Base-by-base conservation (phyloP, 2,797 vertebrate genomes). In the Acanthiza pusilla region DNA sequence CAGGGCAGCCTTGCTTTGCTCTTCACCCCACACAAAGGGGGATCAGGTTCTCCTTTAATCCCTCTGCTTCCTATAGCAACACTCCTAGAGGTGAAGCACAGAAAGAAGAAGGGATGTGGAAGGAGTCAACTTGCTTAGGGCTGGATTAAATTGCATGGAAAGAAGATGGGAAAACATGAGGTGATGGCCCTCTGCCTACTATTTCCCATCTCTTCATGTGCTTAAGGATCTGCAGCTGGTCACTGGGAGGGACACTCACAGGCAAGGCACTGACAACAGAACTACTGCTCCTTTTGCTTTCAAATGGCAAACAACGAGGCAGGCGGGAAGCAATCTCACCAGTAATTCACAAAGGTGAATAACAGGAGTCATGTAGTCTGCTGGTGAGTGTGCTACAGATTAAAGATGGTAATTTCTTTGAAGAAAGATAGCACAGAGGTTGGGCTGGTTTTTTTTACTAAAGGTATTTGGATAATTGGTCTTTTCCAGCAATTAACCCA, bases 391-490 rank as follows among this genome's bases (percentile, higher is more conserved):
- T 42, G 43, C 53, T 60, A 70, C 76, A 90, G 76, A 94, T 85
- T 83, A 95, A 91, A 86, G 30, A 78, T 54, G 34, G 63, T 78
- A 40, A 91, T 90, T 94, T 92, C 75, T 96, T 87, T 89, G 75
- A 96, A 93, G 70, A 95, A 88, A 48, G 27, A 82, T 34, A 93
- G 74, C 40, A 79, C 53, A 73, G 25, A 8, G 16, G 38, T 48
- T 43, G 36, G 62, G 67, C 23, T 25, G 10, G 38, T 11, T 40
- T 96, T 85, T 68, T 91, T 87, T 79, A 61, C 45, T 83, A 61
- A 40, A 91, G 62, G 67, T 90, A 82, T 94, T 93, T 77, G 61
- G 78, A 87, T 96, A 96, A 97, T 97, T 96, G 95, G 91, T 89
- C 90, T 93, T 91, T 95, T 93, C 82, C 43, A 89, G 76, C 76